A percentile compares a stretch with the other conserved stretches of the same genome.
Conservation (phyloP, 1,140 invertebrate species). For the Magallana ariakensis region DNA sequence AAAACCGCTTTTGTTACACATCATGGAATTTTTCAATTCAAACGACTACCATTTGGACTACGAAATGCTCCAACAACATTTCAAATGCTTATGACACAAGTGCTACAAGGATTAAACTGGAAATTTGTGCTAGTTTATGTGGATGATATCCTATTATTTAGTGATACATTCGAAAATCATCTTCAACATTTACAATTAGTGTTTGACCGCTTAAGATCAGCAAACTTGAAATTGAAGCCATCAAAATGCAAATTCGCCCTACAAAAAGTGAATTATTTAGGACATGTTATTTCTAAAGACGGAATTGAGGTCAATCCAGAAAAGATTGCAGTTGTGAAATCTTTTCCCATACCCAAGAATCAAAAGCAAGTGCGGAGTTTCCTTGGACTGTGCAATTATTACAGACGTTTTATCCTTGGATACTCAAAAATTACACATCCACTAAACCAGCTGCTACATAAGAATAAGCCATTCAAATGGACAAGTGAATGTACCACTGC, state of each 20-base stretch:
- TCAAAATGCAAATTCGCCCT: constrained; percentile 34
- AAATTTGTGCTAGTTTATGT: constrained; percentile 54
- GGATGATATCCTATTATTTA: constrained; percentile 42
- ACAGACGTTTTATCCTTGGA: constrained; percentile 74
- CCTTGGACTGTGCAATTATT: constrained; percentile 80
- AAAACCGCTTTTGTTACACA: constrained; percentile 53
- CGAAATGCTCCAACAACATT: constrained; percentile 47
- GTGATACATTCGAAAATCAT: constrained; percentile 49
- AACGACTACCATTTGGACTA: constrained; percentile 52
- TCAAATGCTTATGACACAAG: constrained; percentile 26
- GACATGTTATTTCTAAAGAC: constrained; percentile 44
- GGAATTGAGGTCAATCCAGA: constrained; percentile 45
- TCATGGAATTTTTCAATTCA: constrained; percentile 36
- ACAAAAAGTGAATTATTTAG: constrained; percentile 34
- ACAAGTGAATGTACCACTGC: constrained; percentile 54
- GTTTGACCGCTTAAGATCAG: constrained; percentile 43
- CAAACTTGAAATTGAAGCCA: constrained; percentile 52
- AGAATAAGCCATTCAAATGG: constrained; percentile 69
- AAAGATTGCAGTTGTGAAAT: constrained; percentile 41
- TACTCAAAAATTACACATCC: constrained; percentile 71
- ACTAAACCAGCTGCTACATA: constrained; percentile 77
- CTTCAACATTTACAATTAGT: constrained; percentile 32
- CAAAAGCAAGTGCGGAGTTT: constrained; percentile 78
- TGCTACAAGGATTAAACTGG: constrained; percentile 39
- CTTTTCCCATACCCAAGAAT: constrained; percentile 59